Evolutionary conservation across 2,797 vertebrate genomes (phyloP), one percentile per base, ranked within the genome.

Genomic region (Rousettus madagascariensis): DNA sequence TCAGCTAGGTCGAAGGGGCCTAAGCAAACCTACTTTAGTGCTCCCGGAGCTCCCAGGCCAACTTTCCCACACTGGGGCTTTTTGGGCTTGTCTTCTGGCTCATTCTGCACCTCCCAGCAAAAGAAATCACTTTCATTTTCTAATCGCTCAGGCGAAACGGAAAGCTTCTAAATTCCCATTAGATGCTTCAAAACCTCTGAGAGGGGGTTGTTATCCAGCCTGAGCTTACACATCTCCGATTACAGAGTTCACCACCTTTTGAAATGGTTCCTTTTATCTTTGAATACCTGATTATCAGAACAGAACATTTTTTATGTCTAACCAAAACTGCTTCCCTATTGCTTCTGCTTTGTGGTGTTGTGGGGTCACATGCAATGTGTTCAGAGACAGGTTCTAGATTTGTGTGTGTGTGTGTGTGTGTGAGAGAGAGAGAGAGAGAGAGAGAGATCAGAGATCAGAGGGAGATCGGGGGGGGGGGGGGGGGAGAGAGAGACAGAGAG

Each of bases 191-290:
- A 85, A 97, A 74, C 36, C 36, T 74, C 41, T 85, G 43, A 79
- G 83, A 95, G 61, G 24, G 65, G 6, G 61, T 82, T 30, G 24
- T 59, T 72, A 55, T 82, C 33, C n/a, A 93, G 28, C 8, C 22
- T 95, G 38, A 71, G 74, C 13, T 86, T 92, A 90, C 46, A 82
- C 3, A n/a, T 38, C 33, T 87, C 53, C 7, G 41, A 55, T 41
- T 33, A 79, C 28, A 38, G 16, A 74, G n/a, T 26, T 79, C 22
- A 51, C 57, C 22, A 57, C 24, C 4, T 84, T n/a, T 0, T 86
- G 57, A 90, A 85, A 78, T 92, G 30, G 59, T 86, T 82, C 61
- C 93, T 51, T 80, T 6, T 83, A 89, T 86, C 30, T 83, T 41
- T 72, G 19, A 93, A 77, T 68, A 51, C 12, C 30, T 74, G 59